phyloP scores from a whole-genome alignment of 2,888 invertebrate species.

The Chromoteleia sp. region DNA sequence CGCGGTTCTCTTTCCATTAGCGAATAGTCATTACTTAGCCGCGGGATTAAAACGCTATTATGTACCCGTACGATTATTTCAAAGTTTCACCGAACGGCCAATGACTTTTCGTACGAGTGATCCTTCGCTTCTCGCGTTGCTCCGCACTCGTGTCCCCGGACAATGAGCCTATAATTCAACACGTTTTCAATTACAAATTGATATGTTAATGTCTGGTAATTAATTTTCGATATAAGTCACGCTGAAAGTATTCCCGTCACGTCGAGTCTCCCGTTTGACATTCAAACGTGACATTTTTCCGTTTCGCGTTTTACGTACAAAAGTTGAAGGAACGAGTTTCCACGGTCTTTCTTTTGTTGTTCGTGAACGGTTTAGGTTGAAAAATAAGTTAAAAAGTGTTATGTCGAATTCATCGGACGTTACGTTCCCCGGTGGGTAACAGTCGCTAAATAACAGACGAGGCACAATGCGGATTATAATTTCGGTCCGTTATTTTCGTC shows the following conservation, averaged over 20 bases:
- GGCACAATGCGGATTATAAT: no score
- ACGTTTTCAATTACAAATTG: slow-evolving; percentile 52
- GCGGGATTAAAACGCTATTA: slow-evolving; percentile 57
- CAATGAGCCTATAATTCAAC: slow-evolving; percentile 52
- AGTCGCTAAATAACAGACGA: no score
- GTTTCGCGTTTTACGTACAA: neutral
- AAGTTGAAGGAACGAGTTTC: neutral
- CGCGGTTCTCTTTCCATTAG: slow-evolving; percentile 65
- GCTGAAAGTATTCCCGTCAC: slow-evolving; percentile 26
- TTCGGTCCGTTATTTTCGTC: no score
- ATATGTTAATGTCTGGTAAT: slow-evolving; percentile 47
- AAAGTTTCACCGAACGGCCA: slow-evolving; percentile 30
- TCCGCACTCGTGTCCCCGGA: slow-evolving; percentile 22
- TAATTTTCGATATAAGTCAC: slow-evolving; percentile 35
- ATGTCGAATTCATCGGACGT: no score
- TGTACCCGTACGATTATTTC: slow-evolving; percentile 47
- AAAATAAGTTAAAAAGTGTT: no score
- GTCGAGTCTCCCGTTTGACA: neutral
- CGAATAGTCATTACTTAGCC: slow-evolving; percentile 61
- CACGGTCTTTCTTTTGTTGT: no score
- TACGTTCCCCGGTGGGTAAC: no score
- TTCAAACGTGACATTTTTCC: slow-evolving; percentile 32
- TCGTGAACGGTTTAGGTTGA: no score
- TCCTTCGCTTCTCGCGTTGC: slow-evolving; percentile 9
- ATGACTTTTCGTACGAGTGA: slow-evolving; percentile 6